phyloP scores from a whole-genome alignment of 2,888 invertebrate genomes.

The Petrolisthes manimaculis region DNA sequence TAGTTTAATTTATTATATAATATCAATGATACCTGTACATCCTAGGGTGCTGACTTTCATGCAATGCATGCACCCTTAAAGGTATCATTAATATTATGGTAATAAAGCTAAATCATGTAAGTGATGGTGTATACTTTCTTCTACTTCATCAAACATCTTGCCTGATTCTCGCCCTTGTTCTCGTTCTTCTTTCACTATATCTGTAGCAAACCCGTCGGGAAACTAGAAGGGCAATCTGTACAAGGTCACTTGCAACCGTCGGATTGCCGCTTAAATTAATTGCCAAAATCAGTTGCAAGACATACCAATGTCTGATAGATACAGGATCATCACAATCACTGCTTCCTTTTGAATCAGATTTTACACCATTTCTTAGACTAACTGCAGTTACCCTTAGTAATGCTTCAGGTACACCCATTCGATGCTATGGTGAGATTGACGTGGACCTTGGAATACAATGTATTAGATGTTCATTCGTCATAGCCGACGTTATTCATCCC shows the following conservation, averaged over 20 bases:
- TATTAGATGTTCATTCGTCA: not conserved
- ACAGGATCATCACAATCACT: not conserved
- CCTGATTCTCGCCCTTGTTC: not conserved
- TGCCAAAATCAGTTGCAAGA: too few relatives aligned
- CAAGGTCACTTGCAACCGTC: too few relatives aligned
- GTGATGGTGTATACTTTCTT: conserved; percentile 13
- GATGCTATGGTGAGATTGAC: not conserved
- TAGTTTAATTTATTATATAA: too few relatives aligned
- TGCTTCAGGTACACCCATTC: conserved; percentile 10
- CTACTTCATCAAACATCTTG: not conserved
- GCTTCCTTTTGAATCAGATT: conserved; percentile 3
- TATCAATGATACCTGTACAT: too few relatives aligned
- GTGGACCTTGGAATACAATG: not conserved
- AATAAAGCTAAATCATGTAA: conserved; percentile 21
- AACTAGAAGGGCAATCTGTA: not conserved
- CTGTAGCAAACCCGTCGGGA: not conserved
- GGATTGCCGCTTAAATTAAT: too few relatives aligned
- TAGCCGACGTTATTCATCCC: conserved; percentile 14
- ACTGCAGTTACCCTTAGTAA: conserved; percentile 23
- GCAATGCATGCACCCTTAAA: too few relatives aligned
- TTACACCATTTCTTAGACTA: conserved; percentile 1
- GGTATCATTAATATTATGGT: conserved; percentile 23
- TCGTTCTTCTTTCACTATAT: too few relatives aligned
- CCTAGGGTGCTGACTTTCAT: too few relatives aligned
- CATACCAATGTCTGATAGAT: too few relatives aligned